Base-by-base conservation (phyloP, 2,113 vertebrate species). In the Mobula hypostoma region DNA sequence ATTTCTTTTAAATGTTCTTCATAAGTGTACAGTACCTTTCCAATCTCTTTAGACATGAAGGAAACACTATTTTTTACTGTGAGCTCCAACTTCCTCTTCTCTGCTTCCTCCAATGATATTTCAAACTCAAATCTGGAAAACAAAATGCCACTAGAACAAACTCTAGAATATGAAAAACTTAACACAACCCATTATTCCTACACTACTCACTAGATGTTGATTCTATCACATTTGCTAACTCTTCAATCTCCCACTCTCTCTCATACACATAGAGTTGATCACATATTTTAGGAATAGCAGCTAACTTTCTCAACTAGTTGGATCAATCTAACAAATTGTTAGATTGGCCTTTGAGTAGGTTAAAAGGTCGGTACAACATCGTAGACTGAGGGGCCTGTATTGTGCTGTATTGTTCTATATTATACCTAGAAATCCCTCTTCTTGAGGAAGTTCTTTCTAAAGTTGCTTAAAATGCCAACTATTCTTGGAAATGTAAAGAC, bases 11-110 rank as follows among this genome's bases (percentile, higher is more conserved):
- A 68, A 63, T 66, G 21, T 80, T 96, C 94, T 95, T 1, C 70
- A 70, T 56, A 61, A 61, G 24, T 11, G 15, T 66, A 29, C 7
- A 14, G 58, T 58, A 99, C 98, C 97, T 98, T 98, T 93, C 98
- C 98, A 48, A 98, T 96, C 94, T 98, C 98, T 94, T 98, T 96
- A 61, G 98, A 98, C 97, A 98, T 97, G 95, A 99, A 99, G 94
- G 98, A 98, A 76, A 97, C 96, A 0, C 95, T 97, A 95, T 98
- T 98, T 95, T 99, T 99, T 94, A 99, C 98, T 0, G 97, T 97
- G 79, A 98, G 95, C 56, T 99, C 98, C 94, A 99, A 96, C 95
- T 95, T 97, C 94, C 96, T 97, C 94, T 97, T 97, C 0, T 94
- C 94, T 40, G 96, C 97, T 94, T 98, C 98, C 85, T 98, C 98